Percentiles rank a stretch among this genome's conserved stretches.
Conservation (phyloP, 1,140 invertebrate genomes). For the Meloidogyne exigua region DNA sequence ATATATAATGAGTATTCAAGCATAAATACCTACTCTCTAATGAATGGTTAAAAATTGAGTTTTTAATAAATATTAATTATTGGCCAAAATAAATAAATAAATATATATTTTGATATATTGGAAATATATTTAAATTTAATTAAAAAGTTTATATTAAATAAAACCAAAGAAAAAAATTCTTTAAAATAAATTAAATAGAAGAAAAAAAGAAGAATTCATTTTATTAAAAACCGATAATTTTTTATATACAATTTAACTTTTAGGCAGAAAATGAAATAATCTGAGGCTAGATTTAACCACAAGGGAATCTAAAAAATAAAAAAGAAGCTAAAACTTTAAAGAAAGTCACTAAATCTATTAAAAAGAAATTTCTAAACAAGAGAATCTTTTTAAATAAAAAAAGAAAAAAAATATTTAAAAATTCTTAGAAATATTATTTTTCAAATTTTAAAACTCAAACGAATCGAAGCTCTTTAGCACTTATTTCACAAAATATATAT, state of each 20-base stretch:
- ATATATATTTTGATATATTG: too few species aligned
- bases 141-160: too few species aligned
- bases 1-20: not conserved
- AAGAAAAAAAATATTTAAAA: too few species aligned
- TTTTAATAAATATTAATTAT: too few species aligned
- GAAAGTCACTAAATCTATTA: not conserved
- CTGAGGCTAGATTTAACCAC: not conserved
- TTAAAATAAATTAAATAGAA: too few species aligned
- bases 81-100: too few species aligned
- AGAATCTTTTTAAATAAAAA: not conserved
- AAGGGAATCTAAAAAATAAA: constrained; percentile 2
- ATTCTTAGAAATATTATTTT: too few species aligned
- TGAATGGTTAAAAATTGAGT: too few species aligned
- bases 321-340: not conserved
- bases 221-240: not conserved
- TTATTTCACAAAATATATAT: not conserved
- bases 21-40: not conserved
- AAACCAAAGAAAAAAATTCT: too few species aligned
- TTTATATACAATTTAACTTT: not conserved
- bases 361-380: not conserved
- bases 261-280: not conserved
- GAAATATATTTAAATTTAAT: too few species aligned
- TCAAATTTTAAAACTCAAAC: not conserved
- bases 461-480: not conserved
- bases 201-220: not conserved